Evolutionary conservation across 2,113 vertebrate genomes (phyloP), one percentile per base, ranked within the genome.

Genomic region (Anthoscopus minutus): DNA sequence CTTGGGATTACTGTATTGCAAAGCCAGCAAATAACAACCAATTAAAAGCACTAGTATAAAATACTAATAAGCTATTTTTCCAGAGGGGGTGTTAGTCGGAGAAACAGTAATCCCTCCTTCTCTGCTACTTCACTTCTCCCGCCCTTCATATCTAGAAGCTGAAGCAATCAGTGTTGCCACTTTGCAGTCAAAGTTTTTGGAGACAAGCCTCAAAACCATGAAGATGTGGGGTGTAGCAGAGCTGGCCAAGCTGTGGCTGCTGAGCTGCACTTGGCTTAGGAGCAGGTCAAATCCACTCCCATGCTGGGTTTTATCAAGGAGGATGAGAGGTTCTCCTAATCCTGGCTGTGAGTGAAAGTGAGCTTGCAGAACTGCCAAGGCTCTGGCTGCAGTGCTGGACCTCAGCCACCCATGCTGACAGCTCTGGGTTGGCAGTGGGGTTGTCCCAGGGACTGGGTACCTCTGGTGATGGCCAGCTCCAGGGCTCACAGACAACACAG

Each of bases 281-380:
- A 76, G n/a, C 64, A 31, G 19, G 24, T 81, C 78, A 79, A 86
- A 91, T 77, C 64, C 2, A 2, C 50, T 74, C 47, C 67, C 86
- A 86, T 86, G 88, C 94, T 92, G 88, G 27, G 64, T 37, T 92
- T 95, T 94, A 94, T 93, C 94, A 93, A 74, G 76, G 62, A 90
- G 40, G 76, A 88, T 1, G 5, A 89, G 84, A 88, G 60, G 76
- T 90, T 44, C 40, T 89, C 87, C 93, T 94, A 94, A 90, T 94
- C 80, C 69, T 66, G 79, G 38, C 80, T 1, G 0, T 48, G 60
- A 96, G 94, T 81, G 92, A 95, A 95, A 95, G 88, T 92, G 82
- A 88, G 50, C 35, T 69, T 42, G 42, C 6, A 3, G 61, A 72
- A 35, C 73, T 67, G 62, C 84, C 84, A 84, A 71, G 73, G 40